Conservation (phyloP, 92 coral and sea anemone genomes). For the Palythoa grandiflora region DNA sequence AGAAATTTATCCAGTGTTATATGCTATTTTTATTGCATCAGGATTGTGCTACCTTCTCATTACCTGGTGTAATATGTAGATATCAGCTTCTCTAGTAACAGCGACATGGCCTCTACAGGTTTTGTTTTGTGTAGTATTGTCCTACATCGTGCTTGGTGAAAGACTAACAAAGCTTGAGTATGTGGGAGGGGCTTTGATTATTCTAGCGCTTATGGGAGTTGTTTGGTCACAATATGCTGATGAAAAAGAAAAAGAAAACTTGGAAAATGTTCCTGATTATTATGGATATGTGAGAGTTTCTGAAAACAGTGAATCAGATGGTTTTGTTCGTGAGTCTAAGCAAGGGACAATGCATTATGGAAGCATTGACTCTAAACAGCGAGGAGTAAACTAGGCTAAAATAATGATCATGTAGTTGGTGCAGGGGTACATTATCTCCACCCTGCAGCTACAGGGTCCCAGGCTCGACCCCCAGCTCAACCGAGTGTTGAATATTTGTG, state of each 20-base stretch:
- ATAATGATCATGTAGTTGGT: too few relatives aligned
- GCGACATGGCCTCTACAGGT: slow-evolving; percentile 93
- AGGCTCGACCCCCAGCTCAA: too few relatives aligned
- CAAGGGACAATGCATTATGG: slow-evolving; percentile 21
- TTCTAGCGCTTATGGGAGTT: slow-evolving; percentile 74
- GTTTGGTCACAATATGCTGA: slow-evolving; percentile 82
- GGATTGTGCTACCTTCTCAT: slow-evolving; percentile 79
- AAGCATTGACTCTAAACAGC: slow-evolving; percentile 19
- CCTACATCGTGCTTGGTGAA: slow-evolving; percentile 82
- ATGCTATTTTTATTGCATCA: slow-evolving; percentile 83
- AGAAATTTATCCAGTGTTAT: slow-evolving; percentile 81
- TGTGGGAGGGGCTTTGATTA: slow-evolving; percentile 71
- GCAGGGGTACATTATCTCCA: too few relatives aligned
- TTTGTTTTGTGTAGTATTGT: slow-evolving; percentile 79
- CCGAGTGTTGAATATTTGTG: too few relatives aligned
- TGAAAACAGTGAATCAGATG: slow-evolving; percentile 51
- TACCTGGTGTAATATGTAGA: slow-evolving; percentile 92
- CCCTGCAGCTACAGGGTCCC: too few relatives aligned
- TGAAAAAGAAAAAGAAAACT: slow-evolving; percentile 54
- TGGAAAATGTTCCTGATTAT: slow-evolving; percentile 13
- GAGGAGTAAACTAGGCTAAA: neutral
- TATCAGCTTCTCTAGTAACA: slow-evolving; percentile 82
- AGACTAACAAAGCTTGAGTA: slow-evolving; percentile 64
- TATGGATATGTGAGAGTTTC: slow-evolving; percentile 70
- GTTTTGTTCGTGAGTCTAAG: slow-evolving; percentile 56